Evolutionary conservation across 2,888 invertebrate genomes (phyloP).

Genomic region (Agrotis puta): DNA sequence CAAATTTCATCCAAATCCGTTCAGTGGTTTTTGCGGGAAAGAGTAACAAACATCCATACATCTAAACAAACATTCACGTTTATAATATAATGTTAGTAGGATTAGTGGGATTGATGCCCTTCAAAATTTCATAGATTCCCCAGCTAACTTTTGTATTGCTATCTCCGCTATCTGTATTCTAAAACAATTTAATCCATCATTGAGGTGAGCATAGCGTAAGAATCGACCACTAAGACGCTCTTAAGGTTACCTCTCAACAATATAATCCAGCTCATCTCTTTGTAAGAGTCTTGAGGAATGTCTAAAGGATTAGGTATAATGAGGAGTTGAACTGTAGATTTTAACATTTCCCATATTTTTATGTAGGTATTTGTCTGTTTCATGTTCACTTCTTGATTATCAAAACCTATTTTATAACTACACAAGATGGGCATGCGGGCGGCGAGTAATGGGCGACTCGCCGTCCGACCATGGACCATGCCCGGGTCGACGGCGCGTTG

Average conservation of each 20-base stretch:
- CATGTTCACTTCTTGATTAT: background rate
- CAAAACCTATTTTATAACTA: too few relatives aligned
- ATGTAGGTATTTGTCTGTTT: too few relatives aligned
- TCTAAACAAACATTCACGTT: too few relatives aligned
- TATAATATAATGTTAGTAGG: too few relatives aligned
- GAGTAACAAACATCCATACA: too few relatives aligned
- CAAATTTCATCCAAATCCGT: too few relatives aligned
- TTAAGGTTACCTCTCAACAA: constrained; percentile 31
- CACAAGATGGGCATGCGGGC: too few relatives aligned
- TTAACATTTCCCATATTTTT: background rate
- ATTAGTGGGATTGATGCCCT: too few relatives aligned
- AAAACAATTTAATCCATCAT: constrained; percentile 22
- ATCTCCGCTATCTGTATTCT: background rate
- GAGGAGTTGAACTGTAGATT: background rate
- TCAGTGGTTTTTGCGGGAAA: too few relatives aligned
- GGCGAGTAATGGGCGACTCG: too few relatives aligned
- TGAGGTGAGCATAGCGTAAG: background rate
- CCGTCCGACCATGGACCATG: too few relatives aligned
- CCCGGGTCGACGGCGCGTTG: too few relatives aligned
- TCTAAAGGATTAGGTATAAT: constrained; percentile 32
- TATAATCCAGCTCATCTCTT: constrained; percentile 36
- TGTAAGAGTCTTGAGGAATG: constrained; percentile 3
- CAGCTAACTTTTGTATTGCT: background rate
- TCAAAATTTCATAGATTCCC: background rate
- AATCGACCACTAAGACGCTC: constrained; percentile 1